Percentiles rank a stretch among this genome's conserved stretches.
phyloP scores from a whole-genome alignment of 2,113 vertebrate genomes.

The Brachionichthys hirsutus region DNA sequence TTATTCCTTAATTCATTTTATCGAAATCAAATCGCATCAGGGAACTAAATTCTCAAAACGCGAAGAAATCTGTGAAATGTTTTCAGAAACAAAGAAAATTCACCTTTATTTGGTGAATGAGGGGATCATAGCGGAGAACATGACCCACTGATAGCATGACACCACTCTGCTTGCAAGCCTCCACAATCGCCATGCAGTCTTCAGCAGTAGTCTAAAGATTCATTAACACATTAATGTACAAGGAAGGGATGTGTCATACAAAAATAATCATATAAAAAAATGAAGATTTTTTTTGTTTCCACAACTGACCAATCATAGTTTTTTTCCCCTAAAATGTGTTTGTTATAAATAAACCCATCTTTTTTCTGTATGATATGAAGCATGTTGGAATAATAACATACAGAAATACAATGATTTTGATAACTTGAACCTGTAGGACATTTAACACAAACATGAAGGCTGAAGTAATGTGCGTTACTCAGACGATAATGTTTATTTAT shows the following conservation, averaged over 20 bases:
- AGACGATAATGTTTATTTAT: background rate
- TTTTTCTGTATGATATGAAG: background rate
- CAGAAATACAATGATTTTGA: background rate
- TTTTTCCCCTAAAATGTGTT: background rate
- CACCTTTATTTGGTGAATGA: constrained; percentile 80
- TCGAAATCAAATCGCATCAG: background rate
- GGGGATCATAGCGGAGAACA: constrained; percentile 81
- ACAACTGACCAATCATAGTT: too few species aligned
- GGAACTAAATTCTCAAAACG: background rate
- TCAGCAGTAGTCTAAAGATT: constrained; percentile 74
- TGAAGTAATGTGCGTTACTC: background rate
- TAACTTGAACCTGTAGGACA: background rate
- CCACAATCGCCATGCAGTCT: constrained; percentile 79
- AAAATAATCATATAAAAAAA: background rate
- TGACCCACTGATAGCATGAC: constrained; percentile 83
- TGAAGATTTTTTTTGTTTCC: background rate
- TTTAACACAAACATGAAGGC: background rate
- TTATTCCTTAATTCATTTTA: too few species aligned
- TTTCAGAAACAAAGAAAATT: background rate
- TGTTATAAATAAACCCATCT: background rate
- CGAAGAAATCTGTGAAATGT: background rate
- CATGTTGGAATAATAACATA: background rate
- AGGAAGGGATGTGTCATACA: background rate
- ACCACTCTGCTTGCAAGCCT: constrained; percentile 66
- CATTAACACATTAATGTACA: background rate